phyloP scores from a whole-genome alignment of 1,140 invertebrate genomes.

The Oppia nitens region DNA sequence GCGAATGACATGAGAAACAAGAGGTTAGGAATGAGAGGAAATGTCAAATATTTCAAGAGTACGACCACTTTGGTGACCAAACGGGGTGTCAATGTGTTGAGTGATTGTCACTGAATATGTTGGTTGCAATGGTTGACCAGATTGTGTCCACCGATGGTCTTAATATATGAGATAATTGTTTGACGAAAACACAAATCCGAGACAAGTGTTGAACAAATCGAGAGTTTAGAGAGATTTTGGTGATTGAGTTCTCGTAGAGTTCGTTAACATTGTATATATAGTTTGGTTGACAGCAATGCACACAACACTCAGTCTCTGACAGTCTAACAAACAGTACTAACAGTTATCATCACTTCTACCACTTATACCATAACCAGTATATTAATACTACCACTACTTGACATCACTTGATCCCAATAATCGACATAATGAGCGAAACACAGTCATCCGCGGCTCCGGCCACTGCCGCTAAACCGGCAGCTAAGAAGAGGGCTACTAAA shows the following conservation, averaged over 20 bases:
- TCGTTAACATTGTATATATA: background rate
- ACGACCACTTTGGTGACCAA: background rate
- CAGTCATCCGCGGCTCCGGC: background rate
- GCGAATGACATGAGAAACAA: background rate
- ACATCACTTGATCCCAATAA: no score
- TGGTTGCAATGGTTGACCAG: background rate
- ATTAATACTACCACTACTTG: no score
- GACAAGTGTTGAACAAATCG: background rate
- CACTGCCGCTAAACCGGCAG: background rate
- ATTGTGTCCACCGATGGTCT: no score
- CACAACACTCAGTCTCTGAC: no score
- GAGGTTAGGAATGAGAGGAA: background rate
- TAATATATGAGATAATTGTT: no score
- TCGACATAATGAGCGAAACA: slow-evolving; percentile 2
- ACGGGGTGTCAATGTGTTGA: background rate
- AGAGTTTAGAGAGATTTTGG: background rate
- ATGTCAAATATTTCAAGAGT: background rate
- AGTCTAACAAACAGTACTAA: no score
- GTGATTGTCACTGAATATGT: background rate
- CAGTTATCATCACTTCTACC: no score
- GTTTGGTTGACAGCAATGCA: background rate
- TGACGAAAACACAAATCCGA: background rate
- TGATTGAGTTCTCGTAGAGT: background rate
- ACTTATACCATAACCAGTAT: no score
- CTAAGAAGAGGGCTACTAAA: background rate